Conservation (phyloP, 2,888 invertebrate species). For the Drosophila parthenogenetica region DNA sequence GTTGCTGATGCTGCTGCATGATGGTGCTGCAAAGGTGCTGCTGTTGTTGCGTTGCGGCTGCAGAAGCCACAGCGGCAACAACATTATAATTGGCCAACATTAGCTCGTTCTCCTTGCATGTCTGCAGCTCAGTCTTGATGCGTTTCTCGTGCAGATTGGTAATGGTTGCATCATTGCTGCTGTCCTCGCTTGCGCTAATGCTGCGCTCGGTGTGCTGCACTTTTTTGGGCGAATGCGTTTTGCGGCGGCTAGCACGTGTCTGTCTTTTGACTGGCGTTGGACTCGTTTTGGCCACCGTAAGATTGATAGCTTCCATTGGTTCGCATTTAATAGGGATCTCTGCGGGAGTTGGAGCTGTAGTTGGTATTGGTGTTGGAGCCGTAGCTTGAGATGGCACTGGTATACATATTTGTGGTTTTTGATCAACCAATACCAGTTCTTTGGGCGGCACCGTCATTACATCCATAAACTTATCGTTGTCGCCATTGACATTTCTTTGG, state of each 20-base stretch:
- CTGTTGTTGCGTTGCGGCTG: constrained; percentile 58
- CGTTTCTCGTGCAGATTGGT: constrained; percentile 43
- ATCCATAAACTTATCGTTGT: constrained; percentile 46
- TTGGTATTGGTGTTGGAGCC: neutral
- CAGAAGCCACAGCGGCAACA: constrained; percentile 65
- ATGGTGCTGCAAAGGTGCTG: constrained; percentile 53
- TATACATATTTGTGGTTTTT: constrained; percentile 2
- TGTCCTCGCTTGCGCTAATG: constrained; percentile 54
- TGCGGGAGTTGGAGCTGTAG: neutral
- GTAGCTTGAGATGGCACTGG: constrained; percentile 4
- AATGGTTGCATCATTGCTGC: constrained; percentile 41
- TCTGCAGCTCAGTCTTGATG: constrained; percentile 44
- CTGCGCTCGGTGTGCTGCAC: constrained; percentile 51
- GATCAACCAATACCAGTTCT: constrained; percentile 3
- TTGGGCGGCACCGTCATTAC: constrained; percentile 12
- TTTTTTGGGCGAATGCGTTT: constrained; percentile 70
- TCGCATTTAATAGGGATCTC: constrained; percentile 34
- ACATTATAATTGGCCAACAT: constrained; percentile 74
- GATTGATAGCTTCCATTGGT: constrained; percentile 62
- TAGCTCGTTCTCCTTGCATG: constrained; percentile 66
- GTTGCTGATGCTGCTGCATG: constrained; percentile 62
- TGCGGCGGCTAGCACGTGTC: constrained; percentile 69
- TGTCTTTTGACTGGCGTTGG: constrained; percentile 33
- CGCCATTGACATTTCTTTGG: constrained; percentile 51
- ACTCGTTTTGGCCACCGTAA: constrained; percentile 52